Evolutionary conservation across 2,113 vertebrate genomes (phyloP), one percentile per base, ranked within the genome.

Genomic region (Rhinoderma darwinii): DNA sequence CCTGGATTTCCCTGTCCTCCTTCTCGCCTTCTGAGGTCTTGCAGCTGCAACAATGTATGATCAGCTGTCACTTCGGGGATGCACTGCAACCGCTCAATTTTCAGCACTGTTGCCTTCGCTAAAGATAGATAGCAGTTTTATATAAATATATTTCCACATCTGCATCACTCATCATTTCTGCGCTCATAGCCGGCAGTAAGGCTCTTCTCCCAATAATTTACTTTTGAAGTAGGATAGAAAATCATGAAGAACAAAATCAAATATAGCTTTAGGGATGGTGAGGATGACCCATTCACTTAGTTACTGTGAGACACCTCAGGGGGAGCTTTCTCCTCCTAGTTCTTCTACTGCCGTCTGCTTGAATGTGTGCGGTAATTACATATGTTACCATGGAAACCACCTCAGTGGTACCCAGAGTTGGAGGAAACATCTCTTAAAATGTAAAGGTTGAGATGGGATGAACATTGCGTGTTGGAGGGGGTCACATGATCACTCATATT

Each of bases 311-410:
- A 25, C 56, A 72, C 79, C 78, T 22, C 18, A 63, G 86, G 68
- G 86, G 68, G 41, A 63, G 68, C 56, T 32, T 35, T 74, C 83
- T 35, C 39, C 47, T 41, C 22, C 35, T 59, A 39, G 32, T 35
- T 51, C 35, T 73, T 39, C 44, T 30, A 61, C 39, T 81, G n/a
- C 56, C 39, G 35, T 22, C 54, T 35, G 68, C 51, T 25, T 75
- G 66, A 14, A 35, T 82, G 70, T 61, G 30, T 82, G 70, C 41
- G 15, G 27, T 87, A 87, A 82, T 87, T 87, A 82, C 50, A 73
- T 47, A 14, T 39, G 79, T 87, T 87, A 25, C 68, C 50, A 56
- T 59, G 54, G 86, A 82, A 87, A 87, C 86, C 44, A 22, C 47
- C 37, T 82, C 27, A 4, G 18, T 37, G 68, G 56, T 75, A 75